Evolutionary conservation across 2,113 vertebrate species (phyloP), one percentile per base, ranked within the genome.

Genomic region (Proterorhinus semilunaris): DNA sequence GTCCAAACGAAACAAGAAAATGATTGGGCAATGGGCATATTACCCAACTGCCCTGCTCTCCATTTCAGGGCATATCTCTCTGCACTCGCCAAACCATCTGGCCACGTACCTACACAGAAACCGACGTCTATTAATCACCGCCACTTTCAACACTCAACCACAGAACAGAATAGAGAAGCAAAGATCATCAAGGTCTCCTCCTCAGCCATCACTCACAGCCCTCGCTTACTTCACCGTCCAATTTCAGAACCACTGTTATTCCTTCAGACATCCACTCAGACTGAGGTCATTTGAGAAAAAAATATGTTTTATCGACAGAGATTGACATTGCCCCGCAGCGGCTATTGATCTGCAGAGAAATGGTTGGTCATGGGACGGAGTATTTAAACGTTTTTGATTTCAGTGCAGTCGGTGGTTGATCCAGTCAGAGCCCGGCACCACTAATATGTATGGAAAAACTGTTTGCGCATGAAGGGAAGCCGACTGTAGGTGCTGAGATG

Each of bases 261-360:
- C 50, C 9, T 71, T 70, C 73, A 58, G 10, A 66, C 68, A 15
- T 75, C 77, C 79, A 44, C 66, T 43, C 69, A 75, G 74, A 78
- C 68, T 16, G 13, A 13, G 50, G 6, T 13, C 11, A 65, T 50
- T 68, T 74, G 64, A 57, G 63, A 10, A 36, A 27, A 16, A 47
- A 66, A 69, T 16, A 8, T 27, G 54, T 10, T 8, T 5, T 3
- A 42, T 61, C 64, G 12, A 44, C 13, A 42, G 44, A 50, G 44
- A 59, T 11, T 17, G 16, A 4, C 54, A 27, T 6, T 27, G 54
- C 10, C 2, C 6, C 17, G 7, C 9, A 15, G 49, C 1, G 15
- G 12, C 5, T 51, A 51, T 51, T 0, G 49, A 51, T 51, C 12
- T 13, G 49, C 11, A 13, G 49, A 51, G 11, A 51, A 51, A 51